These are phyloP conservation scores for Pungitius pungitius DNA, from an alignment of 2,113 vertebrate genomes.

Conservation along the genomic window DNA sequence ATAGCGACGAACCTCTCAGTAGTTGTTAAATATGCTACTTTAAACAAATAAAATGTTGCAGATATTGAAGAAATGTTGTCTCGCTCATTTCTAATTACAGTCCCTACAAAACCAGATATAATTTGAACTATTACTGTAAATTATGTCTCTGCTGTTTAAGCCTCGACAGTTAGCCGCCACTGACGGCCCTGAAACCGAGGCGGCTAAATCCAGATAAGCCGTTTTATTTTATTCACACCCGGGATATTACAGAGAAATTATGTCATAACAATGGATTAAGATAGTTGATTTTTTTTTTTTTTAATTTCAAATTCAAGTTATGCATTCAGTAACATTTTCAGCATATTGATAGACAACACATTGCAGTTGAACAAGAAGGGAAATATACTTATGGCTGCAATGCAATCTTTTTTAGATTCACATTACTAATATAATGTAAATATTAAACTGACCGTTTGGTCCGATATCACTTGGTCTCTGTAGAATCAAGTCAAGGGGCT, in stretches of 20 bases:
- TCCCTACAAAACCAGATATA: neutral
- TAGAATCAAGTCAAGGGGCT: neutral
- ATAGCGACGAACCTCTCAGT: neutral
- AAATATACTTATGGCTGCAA: no score
- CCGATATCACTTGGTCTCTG: neutral
- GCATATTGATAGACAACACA: neutral
- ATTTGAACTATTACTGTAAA: neutral
- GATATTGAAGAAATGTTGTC: slow-evolving; percentile 1
- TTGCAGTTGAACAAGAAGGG: neutral
- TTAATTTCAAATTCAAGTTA: neutral
- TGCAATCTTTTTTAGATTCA: neutral
- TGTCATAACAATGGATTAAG: no score
- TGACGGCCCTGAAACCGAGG: neutral
- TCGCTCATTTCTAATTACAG: neutral
- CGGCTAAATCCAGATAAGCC: neutral
- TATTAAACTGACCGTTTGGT: neutral
- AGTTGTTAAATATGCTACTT: neutral
- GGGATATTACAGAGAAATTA: neutral
- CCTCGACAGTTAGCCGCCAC: neutral
- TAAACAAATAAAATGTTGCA: slow-evolving; percentile 26
- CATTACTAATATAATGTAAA: neutral
- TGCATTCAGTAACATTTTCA: neutral
- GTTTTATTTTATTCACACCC: neutral
- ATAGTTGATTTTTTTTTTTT: no score
- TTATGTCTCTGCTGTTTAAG: neutral